These are phyloP conservation scores for Embiotoca jacksoni DNA, from an alignment of 2,113 vertebrate genomes.

Conservation along the genomic window DNA sequence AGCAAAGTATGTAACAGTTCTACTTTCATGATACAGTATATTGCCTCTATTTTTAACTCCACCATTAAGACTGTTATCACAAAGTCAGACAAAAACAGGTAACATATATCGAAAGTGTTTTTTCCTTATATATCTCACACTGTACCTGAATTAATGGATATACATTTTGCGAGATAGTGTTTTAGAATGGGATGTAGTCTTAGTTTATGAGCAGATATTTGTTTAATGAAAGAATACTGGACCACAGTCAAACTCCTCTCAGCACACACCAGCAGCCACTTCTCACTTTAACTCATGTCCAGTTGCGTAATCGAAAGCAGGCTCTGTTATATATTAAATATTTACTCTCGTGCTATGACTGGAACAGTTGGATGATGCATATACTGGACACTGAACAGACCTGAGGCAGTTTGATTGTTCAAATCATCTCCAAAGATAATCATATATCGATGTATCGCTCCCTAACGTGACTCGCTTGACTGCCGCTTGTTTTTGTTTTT, in stretches of 20 bases:
- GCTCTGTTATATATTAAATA: slow-evolving; percentile 40
- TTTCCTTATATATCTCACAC: background rate
- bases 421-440: slow-evolving; percentile 54
- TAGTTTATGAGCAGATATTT: slow-evolving; percentile 41
- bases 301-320: slow-evolving; percentile 50
- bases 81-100: background rate
- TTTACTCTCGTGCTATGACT: slow-evolving; percentile 37
- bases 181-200: background rate
- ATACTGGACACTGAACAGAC: slow-evolving; percentile 26
- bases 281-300: slow-evolving; percentile 29
- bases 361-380: slow-evolving; percentile 19
- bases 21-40: background rate
- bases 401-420: slow-evolving; percentile 19
- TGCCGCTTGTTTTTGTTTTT: slow-evolving; percentile 20
- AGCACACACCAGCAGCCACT: slow-evolving; percentile 27
- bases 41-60: background rate
- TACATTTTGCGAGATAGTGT: slow-evolving; percentile 7
- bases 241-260: slow-evolving; percentile 49
- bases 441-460: background rate
- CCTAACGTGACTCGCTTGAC: background rate
- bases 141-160: background rate
- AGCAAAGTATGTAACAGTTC: background rate
- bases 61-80: background rate
- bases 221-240: slow-evolving; percentile 48
- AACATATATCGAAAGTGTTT: background rate